Evolutionary conservation across 2,888 invertebrate species (phyloP), one percentile per base, ranked within the genome.

Genomic region (Eupithecia exiguata): DNA sequence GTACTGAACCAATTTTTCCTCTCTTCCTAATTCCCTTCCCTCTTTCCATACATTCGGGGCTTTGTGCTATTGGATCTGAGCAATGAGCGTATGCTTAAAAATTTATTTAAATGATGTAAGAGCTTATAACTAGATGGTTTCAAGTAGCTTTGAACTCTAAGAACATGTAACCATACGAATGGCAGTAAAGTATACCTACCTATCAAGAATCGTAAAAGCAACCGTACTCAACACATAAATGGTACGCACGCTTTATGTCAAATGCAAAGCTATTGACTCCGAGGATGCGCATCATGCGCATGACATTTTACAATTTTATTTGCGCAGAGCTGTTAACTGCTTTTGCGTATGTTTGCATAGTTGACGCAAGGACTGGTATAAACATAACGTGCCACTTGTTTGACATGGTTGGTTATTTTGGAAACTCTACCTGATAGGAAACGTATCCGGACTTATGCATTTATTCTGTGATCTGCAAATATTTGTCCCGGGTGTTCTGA

Each of bases 181-280:
- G 14, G 16, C 65, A 5, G 21, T 87, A 92, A 89, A 46, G 18
- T 1, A 18, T 91, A 85, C 88, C 88, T 88, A 89, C 87, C 88
- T 87, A 89, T 88, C 82, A 88, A 87, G 58, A 25, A 58, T 91
- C 87, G 88, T 90, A 89, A 90, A 91, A 86, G 85, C 80, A 84
- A 81, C 82, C 83, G 83, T 83, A 85, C 84, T 86, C 83, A 86
- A 84, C 85, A 84, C 87, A 84, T 86, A 88, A 88, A 88, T 87
- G 84, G 84, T 86, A 87, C 84, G 85, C 85, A 88, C 86, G 85
- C 84, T 87, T 90, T 88, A 89, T 88, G 89, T 89, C 87, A 89
- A 89, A 88, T 83, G 84, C 85, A 87, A 87, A 84, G 81, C 83
- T 84, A 84, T 82, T 81, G 82, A 61, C 36, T 58, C n/a, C 71